Conservation (phyloP, 2,888 invertebrate species). For the Spicauda simplicius region DNA sequence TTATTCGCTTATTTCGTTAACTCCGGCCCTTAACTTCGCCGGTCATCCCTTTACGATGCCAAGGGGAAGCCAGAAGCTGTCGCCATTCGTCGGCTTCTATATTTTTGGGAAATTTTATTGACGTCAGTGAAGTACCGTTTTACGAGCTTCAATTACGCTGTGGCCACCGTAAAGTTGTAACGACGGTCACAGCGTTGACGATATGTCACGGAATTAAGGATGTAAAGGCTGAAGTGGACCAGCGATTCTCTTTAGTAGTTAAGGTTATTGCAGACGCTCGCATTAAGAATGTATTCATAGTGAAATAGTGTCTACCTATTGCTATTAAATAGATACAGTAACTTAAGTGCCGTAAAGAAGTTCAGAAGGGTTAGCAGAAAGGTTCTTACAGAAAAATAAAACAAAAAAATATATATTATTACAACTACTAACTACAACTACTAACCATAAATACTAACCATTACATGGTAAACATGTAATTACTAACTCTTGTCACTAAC, state of each 20-base stretch:
- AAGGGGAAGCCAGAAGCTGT: neutral
- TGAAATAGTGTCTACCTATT: too few species aligned
- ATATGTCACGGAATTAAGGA: neutral
- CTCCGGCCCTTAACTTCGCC: neutral
- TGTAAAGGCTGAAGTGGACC: neutral
- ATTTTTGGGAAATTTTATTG: slow-evolving; percentile 15
- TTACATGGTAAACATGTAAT: too few species aligned
- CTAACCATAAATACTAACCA: too few species aligned
- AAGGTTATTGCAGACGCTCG: too few species aligned
- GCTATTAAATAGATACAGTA: too few species aligned
- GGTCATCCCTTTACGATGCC: neutral
- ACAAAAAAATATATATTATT: too few species aligned
- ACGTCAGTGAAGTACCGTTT: slow-evolving; percentile 16
- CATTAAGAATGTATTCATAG: too few species aligned
- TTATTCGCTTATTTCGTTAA: neutral
- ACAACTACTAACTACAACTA: too few species aligned
- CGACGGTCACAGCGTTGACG: slow-evolving; percentile 3
- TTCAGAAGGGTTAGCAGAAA: too few species aligned
- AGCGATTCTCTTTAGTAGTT: neutral
- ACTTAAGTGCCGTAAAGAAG: too few species aligned
- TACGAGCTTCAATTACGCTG: slow-evolving; percentile 17
- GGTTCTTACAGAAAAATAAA: too few species aligned
- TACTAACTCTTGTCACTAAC: too few species aligned
- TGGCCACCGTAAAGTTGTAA: slow-evolving; percentile 12
- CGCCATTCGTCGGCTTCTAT: slow-evolving; percentile 17